phyloP scores from a whole-genome alignment of 2,113 vertebrate genomes.

The Oceanodroma tethys region DNA sequence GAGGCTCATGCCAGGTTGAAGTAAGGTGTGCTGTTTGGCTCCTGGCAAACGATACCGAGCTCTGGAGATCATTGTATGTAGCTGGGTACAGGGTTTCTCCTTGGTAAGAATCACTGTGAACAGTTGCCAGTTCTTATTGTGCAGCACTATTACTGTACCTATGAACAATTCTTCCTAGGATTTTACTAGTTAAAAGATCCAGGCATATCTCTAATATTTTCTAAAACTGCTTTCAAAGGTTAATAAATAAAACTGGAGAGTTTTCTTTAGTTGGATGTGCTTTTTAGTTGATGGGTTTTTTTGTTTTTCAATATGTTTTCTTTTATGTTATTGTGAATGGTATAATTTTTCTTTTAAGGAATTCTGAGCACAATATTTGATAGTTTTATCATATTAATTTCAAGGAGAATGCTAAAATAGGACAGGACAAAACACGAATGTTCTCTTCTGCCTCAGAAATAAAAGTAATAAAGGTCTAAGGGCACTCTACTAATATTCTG shows the following conservation, averaged over 20 bases:
- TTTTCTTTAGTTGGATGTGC: not conserved
- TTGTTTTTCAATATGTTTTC: not conserved
- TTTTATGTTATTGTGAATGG: not conserved
- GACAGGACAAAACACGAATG: not conserved
- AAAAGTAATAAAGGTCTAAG: not conserved
- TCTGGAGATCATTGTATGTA: not conserved
- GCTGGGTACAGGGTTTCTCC: not conserved
- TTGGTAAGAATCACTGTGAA: not conserved
- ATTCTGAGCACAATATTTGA: not conserved
- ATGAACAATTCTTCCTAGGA: not conserved
- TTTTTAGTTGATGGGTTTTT: not conserved
- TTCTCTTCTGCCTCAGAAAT: slow-evolving; percentile 3
- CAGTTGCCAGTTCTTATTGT: not conserved
- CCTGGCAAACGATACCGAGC: not conserved
- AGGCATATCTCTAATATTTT: not conserved
- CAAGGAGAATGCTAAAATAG: not conserved
- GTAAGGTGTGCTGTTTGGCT: not conserved
- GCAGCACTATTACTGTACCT: not conserved
- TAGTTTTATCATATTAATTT: not conserved
- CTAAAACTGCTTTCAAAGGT: not conserved
- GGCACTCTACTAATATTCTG: not conserved
- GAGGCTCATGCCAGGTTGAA: not conserved
- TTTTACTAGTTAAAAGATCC: not conserved
- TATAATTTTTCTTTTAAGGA: not conserved
- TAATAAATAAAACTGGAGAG: not conserved